phyloP scores from a whole-genome alignment of 2,113 vertebrate genomes.

The Piaya cayana region DNA sequence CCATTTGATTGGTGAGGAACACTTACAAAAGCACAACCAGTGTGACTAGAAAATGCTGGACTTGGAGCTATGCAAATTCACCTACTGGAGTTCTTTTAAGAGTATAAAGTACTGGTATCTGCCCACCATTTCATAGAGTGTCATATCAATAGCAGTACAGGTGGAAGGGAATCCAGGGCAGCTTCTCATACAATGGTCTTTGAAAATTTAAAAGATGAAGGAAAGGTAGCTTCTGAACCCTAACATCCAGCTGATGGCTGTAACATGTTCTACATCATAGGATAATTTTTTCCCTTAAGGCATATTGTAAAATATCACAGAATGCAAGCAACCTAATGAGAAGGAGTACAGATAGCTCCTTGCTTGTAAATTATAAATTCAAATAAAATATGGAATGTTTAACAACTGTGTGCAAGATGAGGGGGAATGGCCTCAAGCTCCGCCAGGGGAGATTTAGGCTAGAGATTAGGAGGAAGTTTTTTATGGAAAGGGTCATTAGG shows the following conservation, averaged over 20 bases:
- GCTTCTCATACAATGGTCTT: background rate
- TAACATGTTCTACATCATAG: accelerated
- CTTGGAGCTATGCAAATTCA: accelerated
- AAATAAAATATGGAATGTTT: background rate
- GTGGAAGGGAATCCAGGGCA: background rate
- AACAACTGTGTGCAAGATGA: background rate
- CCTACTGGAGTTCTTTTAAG: background rate
- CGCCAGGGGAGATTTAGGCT: too few species aligned
- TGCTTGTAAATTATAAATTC: background rate
- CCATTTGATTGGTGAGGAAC: background rate
- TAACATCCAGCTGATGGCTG: background rate
- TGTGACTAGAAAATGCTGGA: background rate
- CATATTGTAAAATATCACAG: background rate
- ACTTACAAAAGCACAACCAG: background rate
- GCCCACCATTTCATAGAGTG: background rate
- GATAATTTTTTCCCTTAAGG: background rate
- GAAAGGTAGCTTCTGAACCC: background rate
- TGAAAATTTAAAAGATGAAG: background rate
- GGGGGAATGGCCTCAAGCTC: too few species aligned
- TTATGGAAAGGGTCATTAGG: too few species aligned
- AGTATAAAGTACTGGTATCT: background rate
- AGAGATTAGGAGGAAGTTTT: too few species aligned
- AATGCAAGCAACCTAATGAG: background rate
- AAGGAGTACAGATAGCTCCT: background rate
- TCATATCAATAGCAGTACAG: background rate